Evolutionary conservation across 2,888 invertebrate species (phyloP).

Genomic region (Villa cingulata): DNA sequence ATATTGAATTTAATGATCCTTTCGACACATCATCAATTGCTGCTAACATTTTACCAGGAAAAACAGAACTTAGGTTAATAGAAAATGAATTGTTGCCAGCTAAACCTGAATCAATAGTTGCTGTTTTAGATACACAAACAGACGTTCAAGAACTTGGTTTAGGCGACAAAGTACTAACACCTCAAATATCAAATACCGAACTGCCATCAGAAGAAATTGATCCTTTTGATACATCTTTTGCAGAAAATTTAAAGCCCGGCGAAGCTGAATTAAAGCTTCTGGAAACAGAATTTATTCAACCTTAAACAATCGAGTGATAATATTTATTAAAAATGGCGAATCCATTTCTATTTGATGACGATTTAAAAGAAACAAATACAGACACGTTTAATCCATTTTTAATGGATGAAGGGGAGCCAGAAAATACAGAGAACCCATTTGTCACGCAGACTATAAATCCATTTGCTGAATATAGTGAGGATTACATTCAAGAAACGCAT

Average conservation of each 20-base stretch:
- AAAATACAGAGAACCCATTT: conserved; percentile 54
- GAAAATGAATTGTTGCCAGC: conserved; percentile 58
- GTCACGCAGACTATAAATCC: conserved; percentile 48
- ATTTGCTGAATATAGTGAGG: conserved; percentile 46
- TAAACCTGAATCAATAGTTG: conserved; percentile 22
- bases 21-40: conserved; percentile 77
- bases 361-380: conserved; percentile 36
- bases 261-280: conserved; percentile 64
- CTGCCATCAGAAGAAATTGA: conserved; percentile 43
- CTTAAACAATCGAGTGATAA: conserved; percentile 16
- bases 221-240: conserved; percentile 82
- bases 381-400: conserved; percentile 53
- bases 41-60: conserved; percentile 56
- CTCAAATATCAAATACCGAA: conserved; percentile 37
- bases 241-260: conserved; percentile 59
- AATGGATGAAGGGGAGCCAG: conserved; percentile 28
- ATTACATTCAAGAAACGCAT: conserved; percentile 8
- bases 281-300: conserved; percentile 57
- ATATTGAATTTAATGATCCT: conserved; percentile 57
- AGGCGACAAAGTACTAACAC: conserved; percentile 56
- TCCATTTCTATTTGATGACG: conserved; percentile 65
- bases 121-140: conserved; percentile 32
- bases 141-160: conserved; percentile 39
- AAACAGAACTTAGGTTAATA: conserved; percentile 60
- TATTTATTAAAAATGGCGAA: conserved; percentile 47